phyloP scores from a whole-genome alignment of 2,888 invertebrate species.

The Athrips mouffetella region DNA sequence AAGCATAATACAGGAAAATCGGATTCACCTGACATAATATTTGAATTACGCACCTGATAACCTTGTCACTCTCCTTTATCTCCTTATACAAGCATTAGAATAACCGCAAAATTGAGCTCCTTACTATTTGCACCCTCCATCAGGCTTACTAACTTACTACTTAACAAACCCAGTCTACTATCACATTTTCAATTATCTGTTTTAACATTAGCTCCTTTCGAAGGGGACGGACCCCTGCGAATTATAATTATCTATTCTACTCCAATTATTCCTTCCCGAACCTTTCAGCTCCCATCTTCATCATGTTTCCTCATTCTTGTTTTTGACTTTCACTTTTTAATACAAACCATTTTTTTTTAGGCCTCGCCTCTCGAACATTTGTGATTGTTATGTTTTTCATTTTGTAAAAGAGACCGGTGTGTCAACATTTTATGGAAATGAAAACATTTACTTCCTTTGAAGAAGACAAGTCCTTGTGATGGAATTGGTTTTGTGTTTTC shows the following conservation, averaged over 20 bases:
- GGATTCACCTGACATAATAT: too few species aligned
- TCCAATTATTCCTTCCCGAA: conserved; percentile 40
- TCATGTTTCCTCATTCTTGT: conserved; percentile 13
- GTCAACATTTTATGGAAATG: conserved; percentile 5
- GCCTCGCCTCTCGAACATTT: not conserved
- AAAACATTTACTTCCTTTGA: conserved; percentile 6
- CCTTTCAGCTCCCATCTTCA: conserved; percentile 26
- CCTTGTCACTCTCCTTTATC: conserved; percentile 21
- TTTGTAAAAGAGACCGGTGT: not conserved
- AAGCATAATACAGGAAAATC: too few species aligned
- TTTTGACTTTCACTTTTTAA: not conserved
- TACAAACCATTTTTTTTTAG: not conserved
- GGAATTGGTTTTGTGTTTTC: not conserved
- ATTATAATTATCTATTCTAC: conserved; percentile 50
- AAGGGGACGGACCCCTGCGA: conserved; percentile 38
- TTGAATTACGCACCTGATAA: too few species aligned
- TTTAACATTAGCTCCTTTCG: conserved; percentile 42
- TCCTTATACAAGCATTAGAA: not conserved
- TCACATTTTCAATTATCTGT: conserved; percentile 39
- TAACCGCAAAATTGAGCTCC: conserved; percentile 11
- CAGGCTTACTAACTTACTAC: conserved; percentile 15
- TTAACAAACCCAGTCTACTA: conserved; percentile 13
- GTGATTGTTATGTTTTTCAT: not conserved
- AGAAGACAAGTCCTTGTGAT: not conserved
- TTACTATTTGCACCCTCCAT: conserved; percentile 3